Conservation (phyloP, 2,888 invertebrate genomes). For the Crematogaster levior region DNA sequence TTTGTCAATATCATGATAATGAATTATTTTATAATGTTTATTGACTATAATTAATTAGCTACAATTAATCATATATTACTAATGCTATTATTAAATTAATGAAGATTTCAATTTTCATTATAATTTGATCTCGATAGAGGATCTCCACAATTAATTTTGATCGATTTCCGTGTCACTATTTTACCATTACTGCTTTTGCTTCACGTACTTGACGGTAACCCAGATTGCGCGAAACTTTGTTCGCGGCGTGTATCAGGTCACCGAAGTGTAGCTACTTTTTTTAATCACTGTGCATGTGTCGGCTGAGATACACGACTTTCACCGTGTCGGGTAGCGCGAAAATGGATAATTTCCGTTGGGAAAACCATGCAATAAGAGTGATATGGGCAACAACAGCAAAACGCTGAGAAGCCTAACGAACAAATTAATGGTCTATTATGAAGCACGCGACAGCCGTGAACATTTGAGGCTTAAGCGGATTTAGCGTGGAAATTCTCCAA, state of each 20-base stretch:
- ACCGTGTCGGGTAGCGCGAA: conserved; percentile 25
- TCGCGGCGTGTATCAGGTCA: conserved; percentile 26
- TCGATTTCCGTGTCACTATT: background rate
- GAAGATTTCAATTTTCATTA: background rate
- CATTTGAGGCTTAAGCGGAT: conserved; percentile 41
- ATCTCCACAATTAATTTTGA: background rate
- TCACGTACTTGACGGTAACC: conserved; percentile 1
- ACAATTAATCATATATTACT: background rate
- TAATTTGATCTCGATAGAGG: background rate
- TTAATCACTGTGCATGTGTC: conserved; percentile 29
- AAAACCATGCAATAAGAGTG: conserved; percentile 39
- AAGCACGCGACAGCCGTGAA: conserved; percentile 32
- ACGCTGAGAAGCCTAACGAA: conserved; percentile 34
- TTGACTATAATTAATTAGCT: too few relatives aligned
- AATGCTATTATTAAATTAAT: conserved; percentile 8
- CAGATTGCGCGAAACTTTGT: conserved; percentile 37
- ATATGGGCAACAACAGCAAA: conserved; percentile 8
- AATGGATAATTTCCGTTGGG: conserved; percentile 58
- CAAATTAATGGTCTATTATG: conserved; percentile 53
- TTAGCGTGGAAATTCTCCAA: conserved; percentile 26
- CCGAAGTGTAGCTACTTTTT: conserved; percentile 42
- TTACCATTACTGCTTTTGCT: background rate
- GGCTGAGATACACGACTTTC: conserved; percentile 32
- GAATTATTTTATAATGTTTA: background rate
- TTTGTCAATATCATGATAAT: background rate